phyloP scores from a whole-genome alignment of 2,113 vertebrate species.

The Eonycteris spelaea region DNA sequence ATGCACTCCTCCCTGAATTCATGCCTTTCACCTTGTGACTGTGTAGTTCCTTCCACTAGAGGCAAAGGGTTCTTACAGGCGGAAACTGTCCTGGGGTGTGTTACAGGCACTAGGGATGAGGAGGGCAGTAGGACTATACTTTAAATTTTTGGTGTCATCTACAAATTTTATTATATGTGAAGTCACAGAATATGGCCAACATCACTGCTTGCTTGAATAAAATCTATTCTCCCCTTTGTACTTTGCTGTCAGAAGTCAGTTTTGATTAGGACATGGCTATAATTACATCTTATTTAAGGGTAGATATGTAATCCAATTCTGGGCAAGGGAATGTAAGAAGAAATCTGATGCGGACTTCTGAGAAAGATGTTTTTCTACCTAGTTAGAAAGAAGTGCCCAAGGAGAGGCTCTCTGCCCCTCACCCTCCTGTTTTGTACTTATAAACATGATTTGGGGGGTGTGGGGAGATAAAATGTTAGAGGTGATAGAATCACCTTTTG shows the following conservation, averaged over 20 bases:
- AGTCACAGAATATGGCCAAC: not conserved
- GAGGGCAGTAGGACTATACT: not conserved
- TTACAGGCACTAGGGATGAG: not conserved
- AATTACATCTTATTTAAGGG: not conserved
- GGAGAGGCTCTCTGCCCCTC: not conserved
- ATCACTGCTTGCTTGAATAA: not conserved
- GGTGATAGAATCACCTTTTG: not conserved
- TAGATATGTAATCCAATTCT: not conserved
- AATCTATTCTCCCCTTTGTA: not conserved
- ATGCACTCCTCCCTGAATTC: not conserved
- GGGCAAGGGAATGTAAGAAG: not conserved
- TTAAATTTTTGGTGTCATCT: not conserved
- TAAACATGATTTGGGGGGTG: not conserved
- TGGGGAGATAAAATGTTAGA: not conserved
- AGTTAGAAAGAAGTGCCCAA: not conserved
- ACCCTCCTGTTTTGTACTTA: not conserved
- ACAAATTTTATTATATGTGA: not conserved
- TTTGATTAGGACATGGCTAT: not conserved
- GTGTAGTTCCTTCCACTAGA: not conserved
- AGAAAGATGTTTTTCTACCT: not conserved
- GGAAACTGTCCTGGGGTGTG: not conserved
- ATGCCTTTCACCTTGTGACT: not conserved
- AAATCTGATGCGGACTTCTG: not conserved
- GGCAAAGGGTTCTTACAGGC: not conserved
- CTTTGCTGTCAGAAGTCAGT: not conserved